Evolutionary conservation across 2,797 vertebrate genomes (phyloP).

Genomic region (Xiphophorus birchmanni): DNA sequence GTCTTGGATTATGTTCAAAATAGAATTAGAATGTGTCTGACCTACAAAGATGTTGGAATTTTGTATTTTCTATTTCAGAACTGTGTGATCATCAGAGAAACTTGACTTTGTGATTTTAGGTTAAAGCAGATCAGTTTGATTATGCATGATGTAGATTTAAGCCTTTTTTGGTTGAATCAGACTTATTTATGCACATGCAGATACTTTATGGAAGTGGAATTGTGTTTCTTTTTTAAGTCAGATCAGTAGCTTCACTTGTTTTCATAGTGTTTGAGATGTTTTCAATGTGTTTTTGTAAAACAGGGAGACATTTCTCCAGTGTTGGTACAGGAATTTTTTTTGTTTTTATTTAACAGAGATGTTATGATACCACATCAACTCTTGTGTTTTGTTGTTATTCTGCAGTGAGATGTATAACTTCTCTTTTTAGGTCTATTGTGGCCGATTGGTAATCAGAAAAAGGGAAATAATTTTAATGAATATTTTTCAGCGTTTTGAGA

Average conservation of each 20-base stretch:
- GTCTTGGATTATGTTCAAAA: neutral
- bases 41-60: no score
- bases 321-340: neutral
- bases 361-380: neutral
- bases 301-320: neutral
- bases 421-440: neutral
- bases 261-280: neutral
- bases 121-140: neutral
- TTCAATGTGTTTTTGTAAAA: neutral
- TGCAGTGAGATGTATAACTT: neutral
- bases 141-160: neutral
- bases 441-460: neutral
- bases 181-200: neutral
- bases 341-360: neutral
- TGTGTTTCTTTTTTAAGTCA: neutral
- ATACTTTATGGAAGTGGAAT: neutral
- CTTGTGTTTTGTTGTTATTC: neutral
- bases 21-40: neutral
- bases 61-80: neutral
- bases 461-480: neutral
- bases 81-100: neutral
- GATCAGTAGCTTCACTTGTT: neutral
- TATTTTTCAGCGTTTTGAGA: neutral
- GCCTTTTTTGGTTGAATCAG: neutral
- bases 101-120: neutral